Base-by-base conservation (phyloP, 1,140 invertebrate genomes). In the Nasonia longicornis region DNA sequence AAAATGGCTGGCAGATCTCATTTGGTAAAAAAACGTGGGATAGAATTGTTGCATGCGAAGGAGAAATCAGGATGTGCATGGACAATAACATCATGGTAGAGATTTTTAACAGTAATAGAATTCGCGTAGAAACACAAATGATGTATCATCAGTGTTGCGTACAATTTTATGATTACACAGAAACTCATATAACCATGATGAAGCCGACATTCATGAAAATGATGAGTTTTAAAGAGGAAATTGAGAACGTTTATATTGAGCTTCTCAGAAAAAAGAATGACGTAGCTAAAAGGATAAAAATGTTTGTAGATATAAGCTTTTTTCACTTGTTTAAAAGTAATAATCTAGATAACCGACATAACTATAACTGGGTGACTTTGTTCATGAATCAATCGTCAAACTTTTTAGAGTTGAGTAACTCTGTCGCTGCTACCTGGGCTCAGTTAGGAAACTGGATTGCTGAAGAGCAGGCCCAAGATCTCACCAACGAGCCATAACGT, bases 321-420 rank as follows among this genome's bases (percentile, higher is more conserved):
- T 75, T 75, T 8, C 48, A 58, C 3, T 16, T 75, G 22, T 58
- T 58, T 11, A 75, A 75, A 35, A 52, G 52, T 10, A 75, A 75
- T 35, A 75, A 75, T 63, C 4, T 63, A 58, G 73, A 75, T 3
- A 45, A 42, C 20, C 14, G 38, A 72, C 70, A 72, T 26, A 72
- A 72, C 38, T 72, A 42, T 3, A 45, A 72, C 16, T 42, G 35
- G 29, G 35, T 42, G 11, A 72, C 16, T 3, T 16, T 42, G 20
- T 38, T 11, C 6, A n/a, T 72, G 16, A 72, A 22, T 29, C 6
- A 45, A 8, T 72, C 70, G 6, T n/a, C 35, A 42, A 45, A 72
- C 38, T 72, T 72, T 45, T n/a, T 72, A 16, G 29, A 72, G 14
- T 45, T 72, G 29, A 72, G 20, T 72, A 20, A 20, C 7, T 72